A percentile compares a stretch with the other conserved stretches of the same genome.
Evolutionary conservation across 2,797 vertebrate genomes (phyloP).

Genomic region (Lacerta agilis): DNA sequence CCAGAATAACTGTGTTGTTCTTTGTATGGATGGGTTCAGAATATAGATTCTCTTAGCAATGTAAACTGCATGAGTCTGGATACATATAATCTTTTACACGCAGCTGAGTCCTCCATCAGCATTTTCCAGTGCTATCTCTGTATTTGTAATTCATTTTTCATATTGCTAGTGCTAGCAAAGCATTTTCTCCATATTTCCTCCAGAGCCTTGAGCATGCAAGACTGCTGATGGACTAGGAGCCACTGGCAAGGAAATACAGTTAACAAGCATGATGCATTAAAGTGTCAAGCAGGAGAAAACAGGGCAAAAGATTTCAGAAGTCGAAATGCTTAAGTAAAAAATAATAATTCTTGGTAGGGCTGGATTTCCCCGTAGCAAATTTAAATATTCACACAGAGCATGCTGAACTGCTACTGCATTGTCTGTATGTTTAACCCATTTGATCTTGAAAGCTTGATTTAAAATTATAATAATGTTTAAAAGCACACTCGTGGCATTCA

Average conservation of each 20-base stretch:
- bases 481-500: conserved; percentile 42
- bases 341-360: conserved; percentile 31
- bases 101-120: conserved; percentile 51
- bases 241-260: conserved; percentile 69
- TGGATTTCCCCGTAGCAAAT: conserved; percentile 19
- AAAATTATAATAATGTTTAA: conserved; percentile 68
- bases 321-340: conserved; percentile 48
- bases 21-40: conserved; percentile 33
- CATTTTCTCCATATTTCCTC: conserved; percentile 72
- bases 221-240: conserved; percentile 70
- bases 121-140: conserved; percentile 46
- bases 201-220: conserved; percentile 60
- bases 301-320: conserved; percentile 63
- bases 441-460: conserved; percentile 63
- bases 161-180: conserved; percentile 81
- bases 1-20: conserved; percentile 17
- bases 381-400: neutral
- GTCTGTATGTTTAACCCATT: conserved; percentile 57
- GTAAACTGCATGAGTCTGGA: neutral
- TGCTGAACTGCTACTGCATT: neutral
- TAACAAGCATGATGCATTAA: conserved; percentile 71
- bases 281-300: conserved; percentile 70
- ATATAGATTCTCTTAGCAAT: neutral
- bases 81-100: neutral
- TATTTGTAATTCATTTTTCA: conserved; percentile 87